Evolutionary conservation across 2,113 vertebrate genomes (phyloP).

Genomic region (Chlorodrepanis virens): DNA sequence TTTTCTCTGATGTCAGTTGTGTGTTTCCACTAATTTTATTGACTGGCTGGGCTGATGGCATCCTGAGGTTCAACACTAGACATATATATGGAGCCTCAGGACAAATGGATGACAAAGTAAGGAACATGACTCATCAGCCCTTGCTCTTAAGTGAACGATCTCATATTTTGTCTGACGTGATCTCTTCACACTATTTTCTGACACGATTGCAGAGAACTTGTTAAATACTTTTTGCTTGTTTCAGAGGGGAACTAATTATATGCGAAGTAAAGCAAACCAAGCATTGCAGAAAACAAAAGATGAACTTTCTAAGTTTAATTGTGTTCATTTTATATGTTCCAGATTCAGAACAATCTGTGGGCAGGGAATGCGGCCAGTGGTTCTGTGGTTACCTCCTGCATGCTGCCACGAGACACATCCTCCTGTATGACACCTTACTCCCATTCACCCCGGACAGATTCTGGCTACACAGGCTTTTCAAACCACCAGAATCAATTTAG

Average conservation of each 20-base stretch:
- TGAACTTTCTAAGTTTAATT: conserved; percentile 44
- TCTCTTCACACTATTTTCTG: not conserved
- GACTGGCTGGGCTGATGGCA: not conserved
- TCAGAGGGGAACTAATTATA: not conserved
- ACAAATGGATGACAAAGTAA: not conserved
- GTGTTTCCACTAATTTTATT: not conserved
- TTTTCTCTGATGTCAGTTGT: not conserved
- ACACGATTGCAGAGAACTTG: not conserved
- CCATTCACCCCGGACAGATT: conserved; percentile 88
- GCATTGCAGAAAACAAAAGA: not conserved
- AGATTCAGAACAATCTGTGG: conserved; percentile 99
- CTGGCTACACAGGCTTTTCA: conserved; percentile 90
- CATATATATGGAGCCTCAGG: not conserved
- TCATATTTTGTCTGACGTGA: not conserved
- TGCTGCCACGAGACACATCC: conserved; percentile 91
- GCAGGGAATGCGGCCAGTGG: conserved; percentile 81
- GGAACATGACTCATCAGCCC: not conserved
- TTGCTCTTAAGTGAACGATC: not conserved
- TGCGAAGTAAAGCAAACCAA: not conserved
- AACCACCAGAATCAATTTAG: conserved; percentile 96
- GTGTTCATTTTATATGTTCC: conserved; percentile 65
- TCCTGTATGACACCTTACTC: conserved; percentile 94
- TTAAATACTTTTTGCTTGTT: not conserved
- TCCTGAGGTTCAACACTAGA: not conserved
- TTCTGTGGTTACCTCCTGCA: conserved; percentile 92